Evolutionary conservation across 1,140 invertebrate genomes (phyloP).

Genomic region (Aleiodes sp.): DNA sequence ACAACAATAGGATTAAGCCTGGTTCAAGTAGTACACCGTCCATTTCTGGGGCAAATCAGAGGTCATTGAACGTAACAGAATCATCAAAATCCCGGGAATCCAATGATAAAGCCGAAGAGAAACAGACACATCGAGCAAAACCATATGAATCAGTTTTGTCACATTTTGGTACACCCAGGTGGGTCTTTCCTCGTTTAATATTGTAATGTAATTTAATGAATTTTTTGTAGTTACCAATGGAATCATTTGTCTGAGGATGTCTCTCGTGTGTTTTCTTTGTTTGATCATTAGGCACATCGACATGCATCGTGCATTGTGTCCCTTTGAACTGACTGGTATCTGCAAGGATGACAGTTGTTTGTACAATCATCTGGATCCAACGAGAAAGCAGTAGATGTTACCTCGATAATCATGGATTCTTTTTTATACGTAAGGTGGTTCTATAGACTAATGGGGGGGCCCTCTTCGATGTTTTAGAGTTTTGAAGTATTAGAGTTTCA

Average conservation of each 20-base stretch:
- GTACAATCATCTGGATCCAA: conserved; percentile 54
- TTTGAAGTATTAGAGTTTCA: background rate
- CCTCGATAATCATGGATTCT: conserved; percentile 40
- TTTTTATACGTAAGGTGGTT: conserved; percentile 62
- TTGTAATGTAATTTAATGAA: background rate
- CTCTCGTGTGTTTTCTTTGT: conserved; percentile 51
- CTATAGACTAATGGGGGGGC: conserved; percentile 45
- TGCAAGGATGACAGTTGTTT: conserved; percentile 61
- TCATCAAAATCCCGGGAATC: too few species aligned
- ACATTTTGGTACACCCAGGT: conserved; percentile 55
- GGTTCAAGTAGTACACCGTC: background rate
- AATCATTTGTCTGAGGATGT: conserved; percentile 42
- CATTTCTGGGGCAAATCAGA: background rate
- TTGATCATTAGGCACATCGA: conserved; percentile 52
- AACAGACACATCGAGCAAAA: background rate
- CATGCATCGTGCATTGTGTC: conserved; percentile 60
- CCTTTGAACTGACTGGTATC: conserved; percentile 61
- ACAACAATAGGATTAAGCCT: too few species aligned
- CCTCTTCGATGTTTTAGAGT: background rate
- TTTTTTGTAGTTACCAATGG: conserved; percentile 19
- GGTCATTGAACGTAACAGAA: background rate
- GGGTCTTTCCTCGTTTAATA: conserved; percentile 32
- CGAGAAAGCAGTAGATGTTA: conserved; percentile 46
- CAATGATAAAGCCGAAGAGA: background rate
- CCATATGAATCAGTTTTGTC: conserved; percentile 58